These are phyloP conservation scores for Diorhabda elongata DNA, from an alignment of 1,140 invertebrate genomes.

Conservation along the genomic window DNA sequence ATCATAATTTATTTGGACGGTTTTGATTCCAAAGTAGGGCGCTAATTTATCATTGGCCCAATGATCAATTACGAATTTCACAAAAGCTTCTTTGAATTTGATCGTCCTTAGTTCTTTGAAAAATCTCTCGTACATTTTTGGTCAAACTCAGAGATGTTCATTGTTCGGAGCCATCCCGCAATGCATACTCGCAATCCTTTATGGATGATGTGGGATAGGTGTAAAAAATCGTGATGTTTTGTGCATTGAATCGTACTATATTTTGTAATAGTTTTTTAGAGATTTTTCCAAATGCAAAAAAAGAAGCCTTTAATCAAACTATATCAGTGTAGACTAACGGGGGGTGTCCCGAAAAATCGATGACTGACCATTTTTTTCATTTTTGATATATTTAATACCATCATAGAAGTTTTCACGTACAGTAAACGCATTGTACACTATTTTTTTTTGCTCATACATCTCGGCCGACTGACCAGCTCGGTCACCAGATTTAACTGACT, in stretches of 20 bases:
- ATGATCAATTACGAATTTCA: background rate
- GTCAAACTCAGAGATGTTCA: background rate
- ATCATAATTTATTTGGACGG: constrained; percentile 11
- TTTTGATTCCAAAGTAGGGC: constrained; percentile 7
- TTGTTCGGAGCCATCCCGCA: background rate
- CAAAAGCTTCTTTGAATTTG: background rate
- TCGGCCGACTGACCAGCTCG: background rate
- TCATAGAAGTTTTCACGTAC: background rate
- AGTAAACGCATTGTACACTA: background rate
- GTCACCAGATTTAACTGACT: no score
- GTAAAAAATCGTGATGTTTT: no score
- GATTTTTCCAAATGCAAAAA: background rate
- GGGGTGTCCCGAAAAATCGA: background rate
- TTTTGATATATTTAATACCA: background rate
- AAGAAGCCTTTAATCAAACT: background rate
- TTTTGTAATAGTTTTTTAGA: background rate
- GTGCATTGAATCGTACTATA: no score
- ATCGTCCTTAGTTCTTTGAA: background rate
- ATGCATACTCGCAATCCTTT: background rate
- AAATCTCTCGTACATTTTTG: background rate
- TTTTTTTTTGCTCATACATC: background rate
- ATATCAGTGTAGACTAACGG: background rate
- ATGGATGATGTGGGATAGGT: no score
- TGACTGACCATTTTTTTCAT: background rate
- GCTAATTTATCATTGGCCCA: constrained; percentile 6